These are phyloP conservation scores for Pycnonotus jocosus DNA, from an alignment of 2,113 vertebrate species.

Conservation along the genomic window DNA sequence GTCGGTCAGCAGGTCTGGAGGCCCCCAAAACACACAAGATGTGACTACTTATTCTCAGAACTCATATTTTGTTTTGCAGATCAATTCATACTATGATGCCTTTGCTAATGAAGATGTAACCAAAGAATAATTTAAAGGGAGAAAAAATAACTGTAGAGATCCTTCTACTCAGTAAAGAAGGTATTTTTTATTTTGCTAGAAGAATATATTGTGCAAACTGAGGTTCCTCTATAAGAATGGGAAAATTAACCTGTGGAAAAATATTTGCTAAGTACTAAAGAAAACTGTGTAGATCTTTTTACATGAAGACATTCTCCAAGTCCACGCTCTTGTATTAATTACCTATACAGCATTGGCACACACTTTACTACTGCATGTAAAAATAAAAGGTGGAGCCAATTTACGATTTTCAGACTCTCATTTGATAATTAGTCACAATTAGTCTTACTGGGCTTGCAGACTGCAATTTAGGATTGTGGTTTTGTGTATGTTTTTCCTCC, in stretches of 20 bases:
- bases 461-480: background rate
- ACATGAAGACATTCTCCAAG: background rate
- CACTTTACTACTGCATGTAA: background rate
- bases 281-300: background rate
- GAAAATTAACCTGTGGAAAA: background rate
- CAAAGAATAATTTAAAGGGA: background rate
- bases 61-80: background rate
- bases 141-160: background rate
- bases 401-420: background rate
- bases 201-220: background rate
- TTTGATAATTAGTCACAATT: background rate
- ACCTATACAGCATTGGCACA: background rate
- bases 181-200: background rate
- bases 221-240: background rate
- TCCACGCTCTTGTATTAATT: background rate
- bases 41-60: background rate
- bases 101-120: background rate
- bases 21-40: background rate
- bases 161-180: background rate
- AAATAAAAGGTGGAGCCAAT: background rate
- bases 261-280: background rate
- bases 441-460: background rate
- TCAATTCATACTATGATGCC: background rate
- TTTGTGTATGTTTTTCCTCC: background rate
- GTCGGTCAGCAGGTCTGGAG: background rate